Evolutionary conservation across 2,888 invertebrate genomes (phyloP), one percentile per base, ranked within the genome.

Genomic region (Linnaemya vulpina): DNA sequence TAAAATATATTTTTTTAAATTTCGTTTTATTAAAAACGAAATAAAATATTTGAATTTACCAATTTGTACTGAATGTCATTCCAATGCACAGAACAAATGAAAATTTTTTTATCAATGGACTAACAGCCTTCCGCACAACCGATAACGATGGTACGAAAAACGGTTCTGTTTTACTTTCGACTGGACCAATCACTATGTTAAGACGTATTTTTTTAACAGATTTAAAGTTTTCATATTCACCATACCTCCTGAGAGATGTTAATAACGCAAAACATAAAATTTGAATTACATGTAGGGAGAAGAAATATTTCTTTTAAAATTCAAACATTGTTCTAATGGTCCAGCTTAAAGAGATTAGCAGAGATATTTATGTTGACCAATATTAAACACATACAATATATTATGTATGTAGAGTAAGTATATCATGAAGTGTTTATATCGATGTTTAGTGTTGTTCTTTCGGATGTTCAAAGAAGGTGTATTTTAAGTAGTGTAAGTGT

Each of bases 381-480:
- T 51, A 62, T 43, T 40, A 58, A 67, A 35, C 22, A 55, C 17
- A n/a, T 60, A 46, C 35, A 20, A 0, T 8, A 35, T 11, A 20
- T 55, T 46, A 25, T 9, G 8, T 40, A 8, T 8, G 9, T 11
- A 10, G 9, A 20, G 10, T 30, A 11, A 15, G 10, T 30, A 63
- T 40, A 51, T 63, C 51, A 75, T 38, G 25, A 43, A 30, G 17
- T 60, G 55, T 75, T 65, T 53, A 65, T 75, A 65, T 75, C 65
- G 55, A 75, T 65, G 75, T 40, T 74, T 73, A 17, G 58, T 20
- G 11, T 49, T 38, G 30, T 40, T 53, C 20, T 49, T 65, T 43
- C 43, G 1, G 10, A 43, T 30, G 7, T 35, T 65, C 51, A 77
- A 77, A 71, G 78, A 78, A 78, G 78, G 78, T 71, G 70, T 63